phyloP scores from a whole-genome alignment of 1,140 invertebrate species.

The Aphis gossypii region DNA sequence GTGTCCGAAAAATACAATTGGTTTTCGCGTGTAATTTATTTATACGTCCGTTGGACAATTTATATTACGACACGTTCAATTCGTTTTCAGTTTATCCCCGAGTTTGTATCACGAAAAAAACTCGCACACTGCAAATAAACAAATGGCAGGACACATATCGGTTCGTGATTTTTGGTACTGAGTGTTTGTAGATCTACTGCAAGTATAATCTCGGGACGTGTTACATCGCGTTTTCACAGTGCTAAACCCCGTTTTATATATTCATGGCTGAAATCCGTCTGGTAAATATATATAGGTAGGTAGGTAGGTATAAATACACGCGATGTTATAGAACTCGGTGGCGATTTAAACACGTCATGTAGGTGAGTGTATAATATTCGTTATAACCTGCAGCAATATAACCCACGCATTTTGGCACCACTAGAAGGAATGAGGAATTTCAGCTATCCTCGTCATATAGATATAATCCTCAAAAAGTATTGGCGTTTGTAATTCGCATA shows the following conservation, averaged over 20 bases:
- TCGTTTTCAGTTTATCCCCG: background rate
- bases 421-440: background rate
- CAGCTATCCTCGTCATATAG: background rate
- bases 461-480: too few relatives aligned
- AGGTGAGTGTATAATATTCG: background rate
- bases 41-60: background rate
- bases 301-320: background rate
- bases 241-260: background rate
- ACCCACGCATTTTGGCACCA: background rate
- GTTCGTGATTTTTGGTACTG: background rate
- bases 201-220: background rate
- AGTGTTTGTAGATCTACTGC: background rate
- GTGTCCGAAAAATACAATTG: conserved; percentile 9
- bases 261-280: background rate
- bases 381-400: background rate
- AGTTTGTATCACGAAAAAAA: background rate
- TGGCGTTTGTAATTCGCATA: too few relatives aligned
- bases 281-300: background rate
- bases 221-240: background rate
- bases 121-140: background rate
- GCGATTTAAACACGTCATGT: background rate
- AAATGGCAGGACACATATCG: background rate
- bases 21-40: background rate
- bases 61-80: background rate
- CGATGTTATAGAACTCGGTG: background rate